Base-by-base conservation (phyloP, 2,797 vertebrate species). In the Hydrolagus colliei region DNA sequence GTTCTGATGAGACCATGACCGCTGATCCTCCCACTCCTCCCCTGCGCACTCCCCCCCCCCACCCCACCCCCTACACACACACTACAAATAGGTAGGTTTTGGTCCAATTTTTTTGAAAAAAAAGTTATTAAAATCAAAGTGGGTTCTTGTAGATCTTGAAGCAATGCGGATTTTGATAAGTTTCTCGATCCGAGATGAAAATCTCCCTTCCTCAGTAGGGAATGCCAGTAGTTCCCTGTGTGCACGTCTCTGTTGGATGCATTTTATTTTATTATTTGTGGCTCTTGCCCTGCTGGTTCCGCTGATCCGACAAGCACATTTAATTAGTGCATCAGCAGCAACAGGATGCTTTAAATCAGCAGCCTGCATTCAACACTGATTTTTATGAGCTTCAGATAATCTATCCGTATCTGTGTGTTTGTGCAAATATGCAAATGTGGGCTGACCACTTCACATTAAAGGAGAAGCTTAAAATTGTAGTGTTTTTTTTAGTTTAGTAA, bases 181-280 rank as follows among this genome's bases (percentile, higher is more conserved):
- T 71, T 71, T 27, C 79, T 41, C 63, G 20, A 84, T 10, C 71
- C 41, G 35, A 71, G 79, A 52, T 71, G 79, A n/a, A 71, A 84
- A 84, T 9, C 65, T 52, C 65, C 32, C 32, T 84, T 84, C 79
- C 20, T 67, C 32, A 20, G 65, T 67, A 18, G 10, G 12, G 52
- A 20, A 16, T 68, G 65, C 52, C 79, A 84, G 65, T 84, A 63
- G 65, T 71, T 84, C 65, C 16, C 13, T 35, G 32, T 32, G 71
- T 11, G 6, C 10, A 84, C 16, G 11, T 65, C 78, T 80, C 78
- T 80, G 78, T 18, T 84, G 65, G 79, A 71, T 84, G 67, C 71
- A 12, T 84, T 84, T 68, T 67, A 84, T 67, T 84, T 84, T 35
- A 84, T 84, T 84, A 84, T 84, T 84, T 84, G 32, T n/a, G 32